Percentiles rank a stretch among this genome's conserved stretches.
These are phyloP conservation scores for Brachirus orientalis DNA, from an alignment of 2,113 vertebrate species.

Conservation along the genomic window DNA sequence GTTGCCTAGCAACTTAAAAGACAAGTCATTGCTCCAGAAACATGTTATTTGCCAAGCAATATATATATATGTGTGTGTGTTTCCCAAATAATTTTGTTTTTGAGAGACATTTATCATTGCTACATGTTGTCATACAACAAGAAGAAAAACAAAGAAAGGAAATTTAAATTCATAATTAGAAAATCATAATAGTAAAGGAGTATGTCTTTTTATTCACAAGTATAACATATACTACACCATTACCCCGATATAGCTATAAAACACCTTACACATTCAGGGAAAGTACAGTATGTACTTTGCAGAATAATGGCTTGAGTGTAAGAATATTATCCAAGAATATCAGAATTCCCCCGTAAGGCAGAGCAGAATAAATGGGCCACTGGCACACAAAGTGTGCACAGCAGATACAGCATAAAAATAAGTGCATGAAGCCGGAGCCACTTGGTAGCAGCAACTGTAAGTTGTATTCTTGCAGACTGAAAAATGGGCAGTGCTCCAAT, in stretches of 20 bases:
- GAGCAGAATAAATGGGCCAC: slow-evolving; percentile 72
- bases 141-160: not conserved
- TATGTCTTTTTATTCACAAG: too few relatives aligned
- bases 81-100: not conserved
- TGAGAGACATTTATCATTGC: not conserved
- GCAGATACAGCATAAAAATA: slow-evolving; percentile 71
- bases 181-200: too few relatives aligned
- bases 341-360: slow-evolving; percentile 63
- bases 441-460: slow-evolving; percentile 51
- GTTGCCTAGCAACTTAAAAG: not conserved
- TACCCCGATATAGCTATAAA: not conserved
- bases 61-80: too few relatives aligned
- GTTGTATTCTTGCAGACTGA: slow-evolving; percentile 50
- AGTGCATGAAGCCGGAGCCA: slow-evolving; percentile 47
- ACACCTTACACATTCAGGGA: slow-evolving; percentile 49
- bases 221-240: too few relatives aligned
- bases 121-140: not conserved
- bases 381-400: slow-evolving; percentile 68
- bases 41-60: not conserved
- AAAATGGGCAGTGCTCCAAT: slow-evolving; percentile 50
- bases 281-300: slow-evolving; percentile 70
- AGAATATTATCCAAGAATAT: slow-evolving; percentile 65
- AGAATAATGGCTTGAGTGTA: slow-evolving; percentile 62
- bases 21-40: not conserved
- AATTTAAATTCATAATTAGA: too few relatives aligned